These are phyloP conservation scores for Natrix natrix DNA, from an alignment of 2,797 vertebrate genomes.

Conservation along the genomic window DNA sequence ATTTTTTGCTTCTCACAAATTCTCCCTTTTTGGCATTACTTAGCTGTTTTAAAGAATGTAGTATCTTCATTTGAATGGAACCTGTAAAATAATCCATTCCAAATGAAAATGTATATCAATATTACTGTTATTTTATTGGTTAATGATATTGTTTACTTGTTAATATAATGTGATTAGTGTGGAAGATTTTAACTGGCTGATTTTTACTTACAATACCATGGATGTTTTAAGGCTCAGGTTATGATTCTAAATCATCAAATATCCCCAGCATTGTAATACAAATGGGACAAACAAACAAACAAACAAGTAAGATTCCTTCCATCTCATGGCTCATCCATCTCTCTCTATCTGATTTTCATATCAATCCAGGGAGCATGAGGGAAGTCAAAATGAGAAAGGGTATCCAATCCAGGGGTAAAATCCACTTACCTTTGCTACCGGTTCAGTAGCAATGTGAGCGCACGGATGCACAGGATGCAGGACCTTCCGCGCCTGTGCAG, in stretches of 20 bases:
- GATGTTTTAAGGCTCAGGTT: neutral
- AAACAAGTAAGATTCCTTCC: neutral
- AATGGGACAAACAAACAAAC: neutral
- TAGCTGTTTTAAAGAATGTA: neutral
- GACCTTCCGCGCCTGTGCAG: no score
- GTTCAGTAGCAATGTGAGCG: no score
- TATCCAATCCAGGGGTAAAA: no score
- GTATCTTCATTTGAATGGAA: neutral
- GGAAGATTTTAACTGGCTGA: neutral
- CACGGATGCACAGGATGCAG: no score
- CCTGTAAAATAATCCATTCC: neutral
- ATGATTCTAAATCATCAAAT: neutral
- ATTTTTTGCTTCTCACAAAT: neutral
- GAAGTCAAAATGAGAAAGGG: neutral
- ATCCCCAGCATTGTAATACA: neutral
- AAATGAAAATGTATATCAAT: neutral
- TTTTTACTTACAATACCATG: neutral
- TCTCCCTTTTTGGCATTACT: neutral
- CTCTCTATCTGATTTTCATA: neutral
- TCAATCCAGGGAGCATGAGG: neutral
- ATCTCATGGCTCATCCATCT: neutral
- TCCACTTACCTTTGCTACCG: no score
- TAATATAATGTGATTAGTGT: neutral
- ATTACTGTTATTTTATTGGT: neutral
- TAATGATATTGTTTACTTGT: neutral